Evolutionary conservation across 2,888 invertebrate genomes (phyloP), one percentile per base, ranked within the genome.

Genomic region (Tetanocera ferruginea): DNA sequence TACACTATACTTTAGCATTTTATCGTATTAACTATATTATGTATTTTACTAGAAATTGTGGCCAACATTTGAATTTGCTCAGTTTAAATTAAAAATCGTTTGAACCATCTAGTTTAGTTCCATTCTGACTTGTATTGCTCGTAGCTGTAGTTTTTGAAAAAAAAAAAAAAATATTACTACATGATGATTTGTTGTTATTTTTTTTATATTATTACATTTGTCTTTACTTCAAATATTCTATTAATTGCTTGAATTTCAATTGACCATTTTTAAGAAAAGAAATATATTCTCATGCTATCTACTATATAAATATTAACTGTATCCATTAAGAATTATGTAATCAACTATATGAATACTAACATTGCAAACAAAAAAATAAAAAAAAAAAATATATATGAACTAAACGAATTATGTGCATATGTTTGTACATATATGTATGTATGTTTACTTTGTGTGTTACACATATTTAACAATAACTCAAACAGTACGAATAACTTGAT

Each of bases 81-180:
- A 57, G 72, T 34, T 28, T 34, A 66, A 19, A 31, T 64, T 76
- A 51, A 66, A 80, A 80, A 78, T 78, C 62, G 49, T 73, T 77
- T 67, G 23, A 77, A 81, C 75, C 79, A 79, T 74, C 31, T 17
- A 23, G 17, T 23, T 72, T 37, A 66, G 72, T 77, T 52, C 71
- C 76, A 78, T 28, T 76, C 76, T 78, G 76, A 76, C 76, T 69
- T 76, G 52, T 52, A 51, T 66, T 55, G 78, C 78, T 78, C 78
- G 78, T 72, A 78, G 67, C 28, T 55, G 69, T 73, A 79, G 73
- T 76, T 70, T 55, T 76, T 79, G 76, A 73, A 69, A n/a, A n/a
- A n/a, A n/a, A n/a, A n/a, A n/a, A n/a, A n/a, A n/a, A n/a, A 69
- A 69, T 71, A 57, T 64, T 64, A 51, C n/a, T n/a, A n/a, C n/a